These are phyloP conservation scores for Lasioglossum albipes DNA, from an alignment of 1,140 invertebrate genomes.

Conservation along the genomic window DNA sequence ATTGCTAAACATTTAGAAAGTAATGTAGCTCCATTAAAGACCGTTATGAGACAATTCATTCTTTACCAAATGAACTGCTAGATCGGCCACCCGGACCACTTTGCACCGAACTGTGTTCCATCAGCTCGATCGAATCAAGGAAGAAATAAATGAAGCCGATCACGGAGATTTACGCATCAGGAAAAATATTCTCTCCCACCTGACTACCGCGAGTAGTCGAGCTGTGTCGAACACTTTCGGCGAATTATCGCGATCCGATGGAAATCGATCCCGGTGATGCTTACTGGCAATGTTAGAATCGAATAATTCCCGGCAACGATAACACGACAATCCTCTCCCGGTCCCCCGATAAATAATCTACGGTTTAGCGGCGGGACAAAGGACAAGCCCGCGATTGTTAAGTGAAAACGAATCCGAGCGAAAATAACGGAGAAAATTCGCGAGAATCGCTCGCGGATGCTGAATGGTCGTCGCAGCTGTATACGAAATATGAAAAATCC, in stretches of 20 bases:
- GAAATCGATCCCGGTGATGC: background rate
- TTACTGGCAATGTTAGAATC: background rate
- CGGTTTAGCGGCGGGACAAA: background rate
- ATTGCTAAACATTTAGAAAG: too few relatives aligned
- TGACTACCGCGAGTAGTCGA: too few relatives aligned
- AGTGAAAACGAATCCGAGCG: background rate
- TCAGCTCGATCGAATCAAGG: background rate
- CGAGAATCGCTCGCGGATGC: background rate
- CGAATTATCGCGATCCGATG: background rate
- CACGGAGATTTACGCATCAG: background rate
- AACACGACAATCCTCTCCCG: background rate
- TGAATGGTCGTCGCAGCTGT: background rate
- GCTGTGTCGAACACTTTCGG: too few relatives aligned
- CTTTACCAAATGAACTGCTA: too few relatives aligned
- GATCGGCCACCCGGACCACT: too few relatives aligned
- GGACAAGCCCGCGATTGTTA: background rate
- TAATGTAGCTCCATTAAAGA: too few relatives aligned
- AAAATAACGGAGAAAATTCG: background rate
- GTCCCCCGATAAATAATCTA: background rate
- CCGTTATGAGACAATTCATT: too few relatives aligned
- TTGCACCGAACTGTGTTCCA: background rate
- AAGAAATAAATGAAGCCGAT: background rate
- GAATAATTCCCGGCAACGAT: background rate
- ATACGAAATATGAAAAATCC: background rate
- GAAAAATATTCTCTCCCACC: background rate